A percentile compares a stretch with the other conserved stretches of the same genome.
Evolutionary conservation across 2,888 invertebrate species (phyloP).

Genomic region (Lycophotia porphyrea): DNA sequence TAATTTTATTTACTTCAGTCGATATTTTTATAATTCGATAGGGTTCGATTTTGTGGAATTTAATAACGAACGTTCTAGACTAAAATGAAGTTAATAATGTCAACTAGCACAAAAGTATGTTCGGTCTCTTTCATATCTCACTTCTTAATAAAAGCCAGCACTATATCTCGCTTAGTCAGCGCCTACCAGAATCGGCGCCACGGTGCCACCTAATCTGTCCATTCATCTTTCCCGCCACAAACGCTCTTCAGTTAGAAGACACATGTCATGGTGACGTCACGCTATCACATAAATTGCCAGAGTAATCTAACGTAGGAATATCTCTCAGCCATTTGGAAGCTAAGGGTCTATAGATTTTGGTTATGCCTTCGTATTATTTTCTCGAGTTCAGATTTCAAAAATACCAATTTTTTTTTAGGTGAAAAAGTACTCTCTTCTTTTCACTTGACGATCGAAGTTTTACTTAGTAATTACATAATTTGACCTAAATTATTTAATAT

Average conservation of each 20-base stretch:
- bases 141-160: conserved; percentile 9
- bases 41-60: not conserved
- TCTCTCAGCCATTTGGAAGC: not conserved
- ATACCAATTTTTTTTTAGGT: not conserved
- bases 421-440: not conserved
- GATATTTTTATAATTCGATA: not conserved
- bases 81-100: not conserved
- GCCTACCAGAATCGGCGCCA: conserved; percentile 29
- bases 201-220: conserved; percentile 36
- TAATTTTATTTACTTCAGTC: not conserved
- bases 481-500: too few species aligned
- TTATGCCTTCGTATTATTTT: not conserved
- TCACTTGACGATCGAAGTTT: not conserved
- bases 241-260: conserved; percentile 35
- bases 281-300: conserved; percentile 27
- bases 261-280: conserved; percentile 47
- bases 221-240: conserved; percentile 49
- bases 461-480: not conserved
- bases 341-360: not conserved
- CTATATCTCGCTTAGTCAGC: conserved; percentile 36
- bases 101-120: not conserved
- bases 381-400: not conserved
- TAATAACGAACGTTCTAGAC: not conserved
- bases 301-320: conserved; percentile 23
- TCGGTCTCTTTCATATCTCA: not conserved